phyloP scores from a whole-genome alignment of 1,140 invertebrate species.

The Diachasmimorpha longicaudata region DNA sequence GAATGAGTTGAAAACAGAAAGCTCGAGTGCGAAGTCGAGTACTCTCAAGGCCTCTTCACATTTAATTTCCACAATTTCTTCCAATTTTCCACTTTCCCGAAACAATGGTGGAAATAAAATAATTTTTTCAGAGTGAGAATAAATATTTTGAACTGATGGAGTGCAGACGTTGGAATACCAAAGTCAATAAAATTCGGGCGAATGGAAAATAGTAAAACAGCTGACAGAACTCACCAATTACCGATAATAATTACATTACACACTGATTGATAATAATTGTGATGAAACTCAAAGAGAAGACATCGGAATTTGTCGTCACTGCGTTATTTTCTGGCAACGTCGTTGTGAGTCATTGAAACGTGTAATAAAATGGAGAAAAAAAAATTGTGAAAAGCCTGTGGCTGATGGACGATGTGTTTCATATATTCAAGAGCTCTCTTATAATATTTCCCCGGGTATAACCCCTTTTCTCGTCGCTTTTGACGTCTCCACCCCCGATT shows the following conservation, averaged over 20 bases:
- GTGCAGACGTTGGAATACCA: background rate
- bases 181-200: constrained; percentile 9
- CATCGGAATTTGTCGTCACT: background rate
- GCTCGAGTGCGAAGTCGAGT: background rate
- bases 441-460: background rate
- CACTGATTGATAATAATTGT: no score
- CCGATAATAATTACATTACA: no score
- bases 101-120: background rate
- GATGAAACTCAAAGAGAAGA: background rate
- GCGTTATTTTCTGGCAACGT: background rate
- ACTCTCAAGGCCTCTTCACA: background rate
- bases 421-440: constrained; percentile 19
- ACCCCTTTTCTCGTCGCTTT: background rate
- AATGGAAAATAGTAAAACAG: no score
- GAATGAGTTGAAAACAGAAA: background rate
- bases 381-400: background rate
- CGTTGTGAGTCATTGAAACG: background rate
- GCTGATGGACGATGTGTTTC: constrained; percentile 14
- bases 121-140: background rate
- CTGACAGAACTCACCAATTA: no score
- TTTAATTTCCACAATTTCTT: background rate
- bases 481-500: background rate
- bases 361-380: background rate
- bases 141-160: constrained; percentile 1
- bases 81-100: background rate